Evolutionary conservation across 2,797 vertebrate species (phyloP), one percentile per base, ranked within the genome.

Genomic region (Euthynnus affinis): DNA sequence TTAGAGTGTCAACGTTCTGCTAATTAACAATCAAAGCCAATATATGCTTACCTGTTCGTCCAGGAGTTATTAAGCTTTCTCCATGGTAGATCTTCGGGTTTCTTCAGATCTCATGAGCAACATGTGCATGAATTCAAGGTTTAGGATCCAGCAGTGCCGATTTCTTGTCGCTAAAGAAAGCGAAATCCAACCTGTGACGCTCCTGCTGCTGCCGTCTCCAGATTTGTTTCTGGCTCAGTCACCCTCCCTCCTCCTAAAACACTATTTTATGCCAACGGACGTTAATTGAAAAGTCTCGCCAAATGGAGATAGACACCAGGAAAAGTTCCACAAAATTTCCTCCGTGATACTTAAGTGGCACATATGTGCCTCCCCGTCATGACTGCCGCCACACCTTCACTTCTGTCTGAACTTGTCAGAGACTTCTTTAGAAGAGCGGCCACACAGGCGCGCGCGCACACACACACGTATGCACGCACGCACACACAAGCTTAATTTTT

Each of bases 381-480:
- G 25, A 48, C 60, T 18, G 51, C 46, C 13, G 84, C 87, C 93
- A 88, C 93, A 89, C 92, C 90, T 86, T 86, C 64, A 53, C 52
- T 23, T 66, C 42, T 79, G 86, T 78, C 87, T 83, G 9, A 72
- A 80, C 91, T 82, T 86, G 90, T 12, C 40, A 55, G 29, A 34
- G 7, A 5, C 29, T 23, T n/a, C 12, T 27, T 37, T 4, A 42
- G 14, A 13, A 49, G 6, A 74, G 14, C 9, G 34, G 14, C 14
- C 56, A 8, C 17, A 14, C 18, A 12, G 20, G 17, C 37, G 4
- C 65, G 40, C 65, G 9, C 55, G 6, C 53, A n/a, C 71, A 4
- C 52, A n/a, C 55, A 14, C 46, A 29, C 52, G 0, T 52, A 20
- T 53, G 2, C 25, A 1, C 25, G 5, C 63, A 4, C 25, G 0